Evolutionary conservation across 2,797 vertebrate genomes (phyloP).

Genomic region (Australoheros facetus): DNA sequence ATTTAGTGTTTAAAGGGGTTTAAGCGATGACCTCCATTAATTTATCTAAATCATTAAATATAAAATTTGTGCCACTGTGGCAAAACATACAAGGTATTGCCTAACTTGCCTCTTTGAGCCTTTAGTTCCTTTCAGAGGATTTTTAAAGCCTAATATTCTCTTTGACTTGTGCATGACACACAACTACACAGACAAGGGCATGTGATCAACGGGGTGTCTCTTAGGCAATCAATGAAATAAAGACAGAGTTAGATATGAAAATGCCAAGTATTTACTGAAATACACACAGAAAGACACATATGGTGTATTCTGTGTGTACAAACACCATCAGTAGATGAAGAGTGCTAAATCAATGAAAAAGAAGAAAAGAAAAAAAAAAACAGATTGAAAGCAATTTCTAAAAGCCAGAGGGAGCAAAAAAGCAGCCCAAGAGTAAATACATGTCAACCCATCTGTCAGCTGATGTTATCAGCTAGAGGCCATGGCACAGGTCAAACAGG

Average conservation of each 20-base stretch:
- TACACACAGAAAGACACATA: background rate
- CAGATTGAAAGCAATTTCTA: constrained; percentile 7
- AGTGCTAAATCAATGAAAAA: background rate
- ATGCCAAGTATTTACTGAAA: background rate
- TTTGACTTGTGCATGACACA: background rate
- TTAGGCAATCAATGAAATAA: background rate
- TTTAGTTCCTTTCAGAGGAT: background rate
- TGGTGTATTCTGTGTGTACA: background rate
- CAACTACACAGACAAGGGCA: background rate
- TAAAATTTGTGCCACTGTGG: background rate
- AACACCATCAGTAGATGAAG: background rate
- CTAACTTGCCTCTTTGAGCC: background rate
- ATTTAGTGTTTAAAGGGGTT: background rate
- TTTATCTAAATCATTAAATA: background rate
- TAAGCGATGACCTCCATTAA: background rate
- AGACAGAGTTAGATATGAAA: background rate
- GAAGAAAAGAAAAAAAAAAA: background rate
- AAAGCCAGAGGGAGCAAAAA: constrained; percentile 24
- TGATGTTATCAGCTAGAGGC: constrained; percentile 57
- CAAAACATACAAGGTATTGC: background rate
- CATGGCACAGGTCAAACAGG: constrained; percentile 63
- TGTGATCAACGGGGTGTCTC: background rate
- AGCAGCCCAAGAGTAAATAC: constrained; percentile 51
- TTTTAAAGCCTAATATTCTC: background rate
- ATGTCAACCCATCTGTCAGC: constrained; percentile 64